These are phyloP conservation scores for human DNA, from an alignment of 2,113 vertebrate genomes.

Conservation along the genomic window DNA sequence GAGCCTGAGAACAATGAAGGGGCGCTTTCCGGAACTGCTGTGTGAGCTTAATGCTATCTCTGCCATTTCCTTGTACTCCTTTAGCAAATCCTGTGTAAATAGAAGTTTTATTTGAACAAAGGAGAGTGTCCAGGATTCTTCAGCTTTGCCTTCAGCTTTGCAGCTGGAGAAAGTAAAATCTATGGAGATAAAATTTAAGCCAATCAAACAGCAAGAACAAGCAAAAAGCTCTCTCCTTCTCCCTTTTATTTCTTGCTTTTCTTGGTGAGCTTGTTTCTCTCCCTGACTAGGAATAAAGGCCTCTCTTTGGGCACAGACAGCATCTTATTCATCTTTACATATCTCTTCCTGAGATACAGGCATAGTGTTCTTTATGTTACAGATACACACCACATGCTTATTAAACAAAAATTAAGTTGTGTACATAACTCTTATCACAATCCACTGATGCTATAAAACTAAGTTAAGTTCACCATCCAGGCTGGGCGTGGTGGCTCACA, in stretches of 20 bases:
- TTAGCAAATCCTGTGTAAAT: constrained; percentile 54
- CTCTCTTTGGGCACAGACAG: no score
- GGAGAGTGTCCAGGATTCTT: constrained; percentile 25
- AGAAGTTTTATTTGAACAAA: constrained; percentile 48
- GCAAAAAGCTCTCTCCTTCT: background rate
- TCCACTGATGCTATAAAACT: background rate
- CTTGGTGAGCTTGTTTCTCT: background rate
- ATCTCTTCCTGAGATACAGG: background rate
- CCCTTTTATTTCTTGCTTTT: background rate
- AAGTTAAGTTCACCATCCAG: no score
- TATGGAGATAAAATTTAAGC: background rate
- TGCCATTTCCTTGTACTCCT: constrained; percentile 51
- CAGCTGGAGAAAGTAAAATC: background rate
- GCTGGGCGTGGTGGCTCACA: no score
- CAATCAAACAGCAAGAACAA: background rate
- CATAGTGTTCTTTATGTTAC: rapidly evolving
- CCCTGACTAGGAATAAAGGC: no score
- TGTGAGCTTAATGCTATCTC: constrained; percentile 27
- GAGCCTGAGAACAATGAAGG: background rate
- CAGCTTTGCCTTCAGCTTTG: constrained; percentile 49
- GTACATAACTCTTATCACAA: background rate
- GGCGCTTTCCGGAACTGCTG: background rate
- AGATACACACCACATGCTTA: background rate
- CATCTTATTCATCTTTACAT: background rate
- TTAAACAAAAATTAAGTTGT: background rate